Evolutionary conservation across 2,888 invertebrate genomes (phyloP).

Genomic region (Philhelius pedissequus): DNA sequence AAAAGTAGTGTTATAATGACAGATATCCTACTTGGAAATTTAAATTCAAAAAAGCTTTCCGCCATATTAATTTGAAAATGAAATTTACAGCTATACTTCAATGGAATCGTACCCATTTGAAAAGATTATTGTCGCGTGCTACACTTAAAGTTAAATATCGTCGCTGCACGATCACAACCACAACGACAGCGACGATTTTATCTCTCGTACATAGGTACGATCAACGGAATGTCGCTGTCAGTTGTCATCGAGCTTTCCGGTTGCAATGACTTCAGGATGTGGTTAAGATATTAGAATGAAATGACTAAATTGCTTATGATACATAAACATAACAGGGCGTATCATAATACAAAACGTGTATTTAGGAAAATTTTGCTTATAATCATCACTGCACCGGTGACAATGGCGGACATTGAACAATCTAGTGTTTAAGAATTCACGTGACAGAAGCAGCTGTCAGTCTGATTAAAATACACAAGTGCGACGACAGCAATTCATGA

Average conservation of each 20-base stretch:
- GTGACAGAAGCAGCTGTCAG: slow-evolving; percentile 1
- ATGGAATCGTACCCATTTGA: slow-evolving; percentile 48
- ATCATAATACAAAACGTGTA: neutral
- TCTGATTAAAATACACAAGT: neutral
- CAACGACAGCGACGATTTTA: neutral
- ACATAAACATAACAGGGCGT: slow-evolving; percentile 23
- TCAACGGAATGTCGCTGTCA: slow-evolving; percentile 15
- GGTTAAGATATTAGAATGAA: neutral
- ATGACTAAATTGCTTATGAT: slow-evolving; percentile 11
- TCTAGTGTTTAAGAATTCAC: slow-evolving; percentile 25
- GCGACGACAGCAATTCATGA: neutral
- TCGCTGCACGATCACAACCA: neutral
- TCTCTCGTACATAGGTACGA: neutral
- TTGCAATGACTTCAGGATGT: slow-evolving; percentile 10
- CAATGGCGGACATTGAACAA: slow-evolving; percentile 14
- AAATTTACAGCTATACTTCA: slow-evolving; percentile 32
- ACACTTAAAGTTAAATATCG: slow-evolving; percentile 10
- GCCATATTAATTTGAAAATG: slow-evolving; percentile 21
- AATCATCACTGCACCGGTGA: neutral
- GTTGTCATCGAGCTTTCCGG: slow-evolving; percentile 23
- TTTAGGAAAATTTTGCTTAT: neutral
- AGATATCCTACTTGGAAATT: neutral
- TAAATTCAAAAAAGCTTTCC: slow-evolving; percentile 24
- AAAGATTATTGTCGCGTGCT: slow-evolving; percentile 41
- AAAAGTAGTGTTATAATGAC: neutral